phyloP scores from a whole-genome alignment of 1,140 invertebrate genomes.

The Heliconius hermathena region DNA sequence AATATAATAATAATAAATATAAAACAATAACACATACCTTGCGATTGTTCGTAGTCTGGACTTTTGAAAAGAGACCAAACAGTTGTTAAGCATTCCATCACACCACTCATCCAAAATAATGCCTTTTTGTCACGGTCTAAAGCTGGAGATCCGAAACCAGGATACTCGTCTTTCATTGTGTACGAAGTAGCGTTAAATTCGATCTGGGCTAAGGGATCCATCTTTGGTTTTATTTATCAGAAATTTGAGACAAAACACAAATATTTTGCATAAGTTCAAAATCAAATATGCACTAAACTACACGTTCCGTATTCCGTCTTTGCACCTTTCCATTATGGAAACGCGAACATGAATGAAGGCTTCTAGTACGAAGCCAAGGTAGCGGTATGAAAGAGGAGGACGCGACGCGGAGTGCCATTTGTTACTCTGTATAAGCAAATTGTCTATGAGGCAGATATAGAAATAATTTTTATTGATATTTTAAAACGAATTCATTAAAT shows the following conservation, averaged over 20 bases:
- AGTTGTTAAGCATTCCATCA: slow-evolving; percentile 62
- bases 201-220: slow-evolving; percentile 39
- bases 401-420: not conserved
- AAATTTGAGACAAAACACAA: slow-evolving; percentile 6
- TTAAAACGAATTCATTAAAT: too few relatives aligned
- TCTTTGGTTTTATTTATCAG: slow-evolving; percentile 15
- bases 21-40: slow-evolving; percentile 48
- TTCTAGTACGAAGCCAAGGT: not conserved
- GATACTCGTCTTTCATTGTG: slow-evolving; percentile 38
- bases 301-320: not conserved
- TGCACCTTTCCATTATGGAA: slow-evolving; percentile 13
- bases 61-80: slow-evolving; percentile 53
- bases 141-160: slow-evolving; percentile 34
- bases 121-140: slow-evolving; percentile 55
- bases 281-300: not conserved
- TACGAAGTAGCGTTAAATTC: slow-evolving; percentile 29
- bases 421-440: not conserved
- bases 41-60: slow-evolving; percentile 44
- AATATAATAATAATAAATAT: slow-evolving; percentile 21
- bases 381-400: slow-evolving; percentile 12
- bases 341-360: slow-evolving; percentile 27
- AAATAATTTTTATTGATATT: not conserved
- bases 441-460: not conserved
- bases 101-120: slow-evolving; percentile 59
- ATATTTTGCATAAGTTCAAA: not conserved